Percentiles rank a stretch among this genome's conserved stretches.
Evolutionary conservation across 2,113 vertebrate genomes (phyloP).

Genomic region (Synchiropus splendidus): DNA sequence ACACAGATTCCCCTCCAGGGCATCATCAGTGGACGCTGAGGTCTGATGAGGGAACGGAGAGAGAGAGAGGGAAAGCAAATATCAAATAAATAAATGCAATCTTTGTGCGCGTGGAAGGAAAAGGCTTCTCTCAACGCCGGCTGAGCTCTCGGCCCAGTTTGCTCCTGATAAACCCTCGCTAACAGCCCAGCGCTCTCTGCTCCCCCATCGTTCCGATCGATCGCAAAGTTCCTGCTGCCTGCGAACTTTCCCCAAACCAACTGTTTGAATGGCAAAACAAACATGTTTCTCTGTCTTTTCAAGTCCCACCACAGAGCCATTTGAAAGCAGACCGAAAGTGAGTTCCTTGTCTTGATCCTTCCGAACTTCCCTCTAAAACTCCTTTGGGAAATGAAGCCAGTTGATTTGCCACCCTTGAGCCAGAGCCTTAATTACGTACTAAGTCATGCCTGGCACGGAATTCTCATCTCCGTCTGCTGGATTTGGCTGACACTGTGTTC

Average conservation of each 20-base stretch:
- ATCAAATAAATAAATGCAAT: constrained; percentile 32
- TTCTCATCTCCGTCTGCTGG: constrained; percentile 62
- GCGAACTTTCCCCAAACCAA: constrained; percentile 12
- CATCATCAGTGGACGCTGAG: constrained; percentile 60
- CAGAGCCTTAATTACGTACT: constrained; percentile 67
- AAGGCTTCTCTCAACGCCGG: constrained; percentile 31
- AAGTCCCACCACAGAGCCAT: constrained; percentile 4
- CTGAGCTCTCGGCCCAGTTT: constrained; percentile 47
- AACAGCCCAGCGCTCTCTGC: constrained; percentile 22
- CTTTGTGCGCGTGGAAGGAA: constrained; percentile 29
- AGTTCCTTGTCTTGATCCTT: constrained; percentile 53
- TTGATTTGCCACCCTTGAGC: constrained; percentile 63
- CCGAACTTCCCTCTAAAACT: constrained; percentile 52
- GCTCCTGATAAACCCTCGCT: constrained; percentile 37
- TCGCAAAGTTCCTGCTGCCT: constrained; percentile 21
- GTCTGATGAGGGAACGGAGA: constrained; percentile 60
- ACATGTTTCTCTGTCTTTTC: constrained; percentile 11
- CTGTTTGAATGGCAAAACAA: constrained; percentile 4
- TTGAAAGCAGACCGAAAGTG: constrained; percentile 18
- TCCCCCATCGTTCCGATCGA: constrained; percentile 23
- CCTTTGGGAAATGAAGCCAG: constrained; percentile 51
- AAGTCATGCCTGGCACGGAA: constrained; percentile 68
- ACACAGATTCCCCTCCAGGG: constrained; percentile 56
- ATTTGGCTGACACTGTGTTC: constrained; percentile 54
- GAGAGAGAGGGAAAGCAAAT: constrained; percentile 22